Conservation (phyloP, 2,113 vertebrate genomes). For the Ancistrus triradiatus region DNA sequence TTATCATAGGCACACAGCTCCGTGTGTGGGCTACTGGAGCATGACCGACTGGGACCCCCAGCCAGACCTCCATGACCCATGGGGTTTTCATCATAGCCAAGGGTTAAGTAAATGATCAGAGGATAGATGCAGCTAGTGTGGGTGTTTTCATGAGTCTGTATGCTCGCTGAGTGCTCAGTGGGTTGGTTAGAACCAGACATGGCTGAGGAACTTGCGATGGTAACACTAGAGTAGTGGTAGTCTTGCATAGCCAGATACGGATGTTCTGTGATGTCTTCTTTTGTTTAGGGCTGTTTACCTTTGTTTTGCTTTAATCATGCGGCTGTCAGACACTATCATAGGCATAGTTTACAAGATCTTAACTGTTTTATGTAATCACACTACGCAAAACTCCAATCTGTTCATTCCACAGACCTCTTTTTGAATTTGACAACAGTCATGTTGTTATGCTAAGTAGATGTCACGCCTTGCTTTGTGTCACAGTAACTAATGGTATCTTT, state of each 20-base stretch:
- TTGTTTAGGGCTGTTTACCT: neutral
- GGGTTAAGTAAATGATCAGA: constrained; percentile 38
- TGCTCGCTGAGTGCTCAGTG: constrained; percentile 1
- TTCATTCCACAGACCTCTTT: constrained; percentile 5
- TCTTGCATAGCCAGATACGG: neutral
- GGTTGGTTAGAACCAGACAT: neutral
- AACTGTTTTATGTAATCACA: constrained; percentile 14
- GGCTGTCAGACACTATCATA: neutral
- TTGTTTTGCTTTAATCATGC: constrained; percentile 16
- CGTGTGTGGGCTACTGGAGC: constrained; percentile 57
- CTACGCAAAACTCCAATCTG: neutral
- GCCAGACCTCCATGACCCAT: constrained; percentile 52
- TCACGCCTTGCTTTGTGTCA: constrained; percentile 27
- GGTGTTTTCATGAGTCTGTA: constrained; percentile 25
- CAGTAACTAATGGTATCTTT: constrained; percentile 15
- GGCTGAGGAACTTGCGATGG: neutral
- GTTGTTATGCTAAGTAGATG: constrained; percentile 26
- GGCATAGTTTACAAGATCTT: neutral
- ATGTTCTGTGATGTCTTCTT: neutral
- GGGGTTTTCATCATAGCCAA: constrained; percentile 30
- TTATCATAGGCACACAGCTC: constrained; percentile 65
- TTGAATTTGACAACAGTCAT: constrained; percentile 11
- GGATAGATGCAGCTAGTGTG: constrained; percentile 26
- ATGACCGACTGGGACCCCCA: constrained; percentile 55
- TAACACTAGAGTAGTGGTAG: neutral